Evolutionary conservation across 2,797 vertebrate genomes (phyloP).

Genomic region (Gadopsis marmoratus): DNA sequence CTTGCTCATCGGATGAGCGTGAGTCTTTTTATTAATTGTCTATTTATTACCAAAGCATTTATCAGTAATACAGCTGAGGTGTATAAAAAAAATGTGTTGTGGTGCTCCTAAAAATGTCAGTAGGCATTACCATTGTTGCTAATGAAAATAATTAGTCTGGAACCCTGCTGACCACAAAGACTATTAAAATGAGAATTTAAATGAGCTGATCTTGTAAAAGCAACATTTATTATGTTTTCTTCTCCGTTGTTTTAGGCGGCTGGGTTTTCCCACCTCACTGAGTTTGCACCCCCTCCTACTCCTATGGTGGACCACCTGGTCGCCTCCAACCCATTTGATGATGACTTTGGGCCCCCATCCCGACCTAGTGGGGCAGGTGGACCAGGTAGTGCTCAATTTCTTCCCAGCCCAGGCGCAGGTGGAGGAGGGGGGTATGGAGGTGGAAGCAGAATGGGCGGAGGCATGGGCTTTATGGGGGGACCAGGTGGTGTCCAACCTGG

Average conservation of each 20-base stretch:
- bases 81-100: no score
- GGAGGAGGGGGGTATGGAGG: conserved; percentile 87
- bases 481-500: conserved; percentile 85
- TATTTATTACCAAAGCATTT: no score
- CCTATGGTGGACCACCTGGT: conserved; percentile 99
- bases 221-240: not conserved
- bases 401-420: conserved; percentile 87
- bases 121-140: no score
- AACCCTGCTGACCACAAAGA: no score
- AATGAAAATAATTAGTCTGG: no score
- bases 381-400: conserved; percentile 88
- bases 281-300: conserved; percentile 97
- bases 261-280: conserved; percentile 96
- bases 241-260: conserved; percentile 84
- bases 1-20: no score
- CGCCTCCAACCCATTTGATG: conserved; percentile 97
- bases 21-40: no score
- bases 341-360: conserved; percentile 93
- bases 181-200: not conserved
- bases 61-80: no score
- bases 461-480: conserved; percentile 86
- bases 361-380: conserved; percentile 82
- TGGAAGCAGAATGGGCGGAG: conserved; percentile 85
- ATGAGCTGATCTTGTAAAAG: not conserved
- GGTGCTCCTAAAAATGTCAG: no score